phyloP scores from a whole-genome alignment of 1,140 invertebrate genomes.

The Mesaphorura yosii region DNA sequence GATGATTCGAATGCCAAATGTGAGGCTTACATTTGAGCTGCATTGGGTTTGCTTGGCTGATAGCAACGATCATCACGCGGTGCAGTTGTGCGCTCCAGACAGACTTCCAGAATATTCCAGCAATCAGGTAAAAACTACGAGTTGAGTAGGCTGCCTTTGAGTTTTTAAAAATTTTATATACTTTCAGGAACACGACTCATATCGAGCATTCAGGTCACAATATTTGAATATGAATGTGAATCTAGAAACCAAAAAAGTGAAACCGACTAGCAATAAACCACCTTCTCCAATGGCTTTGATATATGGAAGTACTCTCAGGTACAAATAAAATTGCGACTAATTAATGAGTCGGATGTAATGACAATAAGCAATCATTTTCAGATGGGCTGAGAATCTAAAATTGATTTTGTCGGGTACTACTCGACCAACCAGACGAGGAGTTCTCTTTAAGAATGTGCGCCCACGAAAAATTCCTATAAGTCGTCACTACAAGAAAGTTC shows the following conservation, averaged over 20 bases:
- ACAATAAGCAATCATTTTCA: constrained; percentile 35
- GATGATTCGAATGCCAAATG: constrained; percentile 76
- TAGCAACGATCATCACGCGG: constrained; percentile 89
- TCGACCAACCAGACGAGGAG: constrained; percentile 78
- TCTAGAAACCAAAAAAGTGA: constrained; percentile 57
- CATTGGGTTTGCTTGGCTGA: constrained; percentile 86
- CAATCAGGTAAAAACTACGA: no score
- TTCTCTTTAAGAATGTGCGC: constrained; percentile 69
- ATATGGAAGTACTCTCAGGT: constrained; percentile 76
- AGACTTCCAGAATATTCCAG: constrained; percentile 94
- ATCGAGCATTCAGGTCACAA: constrained; percentile 84
- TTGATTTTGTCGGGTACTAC: constrained; percentile 91
- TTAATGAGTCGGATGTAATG: not conserved
- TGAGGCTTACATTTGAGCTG: constrained; percentile 72
- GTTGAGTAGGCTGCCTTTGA: no score
- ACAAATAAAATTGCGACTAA: constrained; percentile 10
- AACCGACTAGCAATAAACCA: constrained; percentile 20
- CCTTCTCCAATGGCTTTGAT: constrained; percentile 60
- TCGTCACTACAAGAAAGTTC: constrained; percentile 79
- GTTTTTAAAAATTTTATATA: constrained; percentile 29
- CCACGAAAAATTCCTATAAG: constrained; percentile 81
- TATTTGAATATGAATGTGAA: constrained; percentile 78
- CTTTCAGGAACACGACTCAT: constrained; percentile 70
- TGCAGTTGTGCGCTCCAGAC: constrained; percentile 90
- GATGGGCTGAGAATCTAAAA: constrained; percentile 92